Evolutionary conservation across 2,113 vertebrate genomes (phyloP), one percentile per base, ranked within the genome.

Genomic region (Nibea coibor): DNA sequence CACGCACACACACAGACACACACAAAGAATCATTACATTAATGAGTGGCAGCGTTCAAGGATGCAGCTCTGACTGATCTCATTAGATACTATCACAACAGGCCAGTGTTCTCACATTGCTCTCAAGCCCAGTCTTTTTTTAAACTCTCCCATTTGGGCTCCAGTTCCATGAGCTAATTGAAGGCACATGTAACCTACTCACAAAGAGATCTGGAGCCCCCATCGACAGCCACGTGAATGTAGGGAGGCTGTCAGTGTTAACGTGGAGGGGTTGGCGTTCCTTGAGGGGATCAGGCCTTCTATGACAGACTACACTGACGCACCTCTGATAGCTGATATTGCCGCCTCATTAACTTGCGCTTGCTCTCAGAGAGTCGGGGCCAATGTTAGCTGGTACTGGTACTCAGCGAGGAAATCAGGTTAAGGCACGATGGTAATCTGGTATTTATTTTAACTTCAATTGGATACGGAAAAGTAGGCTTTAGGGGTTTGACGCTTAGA

Each of bases 1-100:
- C 68, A 78, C 63, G 45, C 26, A 51, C 5, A 6, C 31, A 35
- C 63, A 39, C 26, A 47, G 59, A 35, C 64, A 61, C 48, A 71
- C 28, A 75, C 42, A 73, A 45, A 73, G 62, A 79, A 67, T 70
- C 75, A 64, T 53, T 79, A 83, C 50, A 16, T 84, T 72, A 78
- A 86, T 82, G 77, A 88, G 80, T 71, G 76, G 69, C 67, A 82
- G 83, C 48, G 51, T 82, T 88, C 66, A 87, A 82, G 80, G 84
- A 89, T 81, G 82, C 78, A 70, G 81, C 80, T 75, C 84, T 77
- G 77, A 81, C 86, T 90, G 83, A 92, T 93, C 82, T 92, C 66
- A 93, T 93, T 92, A 93, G 86, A 91, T 76, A 16, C 78, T 56
- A 90, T 86, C 91, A 91, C 89, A 90, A 87, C 89, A 82, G 80